Evolutionary conservation across 2,888 invertebrate genomes (phyloP).

Genomic region (Drosophila emarginata): DNA sequence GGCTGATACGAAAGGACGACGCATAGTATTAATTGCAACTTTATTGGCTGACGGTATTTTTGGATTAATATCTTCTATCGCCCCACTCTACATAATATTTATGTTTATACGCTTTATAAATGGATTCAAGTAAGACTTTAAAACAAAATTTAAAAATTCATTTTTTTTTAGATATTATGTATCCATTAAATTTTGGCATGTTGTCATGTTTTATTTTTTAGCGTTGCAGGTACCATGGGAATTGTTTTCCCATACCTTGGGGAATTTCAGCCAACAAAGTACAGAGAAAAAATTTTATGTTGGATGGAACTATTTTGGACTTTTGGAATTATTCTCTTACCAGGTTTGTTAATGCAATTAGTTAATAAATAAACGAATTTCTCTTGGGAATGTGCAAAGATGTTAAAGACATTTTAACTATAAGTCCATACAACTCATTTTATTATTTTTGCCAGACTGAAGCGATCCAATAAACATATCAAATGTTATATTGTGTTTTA

Average conservation of each 20-base stretch:
- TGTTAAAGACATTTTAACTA: neutral
- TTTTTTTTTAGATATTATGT: neutral
- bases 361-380: neutral
- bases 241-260: slow-evolving; percentile 37
- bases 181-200: no score
- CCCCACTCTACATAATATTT: slow-evolving; percentile 89
- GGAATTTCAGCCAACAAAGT: slow-evolving; percentile 34
- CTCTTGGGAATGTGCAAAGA: neutral
- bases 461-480: neutral
- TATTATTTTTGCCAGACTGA: neutral
- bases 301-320: slow-evolving; percentile 45
- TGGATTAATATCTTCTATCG: slow-evolving; percentile 88
- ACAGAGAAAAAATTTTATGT: slow-evolving; percentile 37
- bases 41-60: slow-evolving; percentile 89
- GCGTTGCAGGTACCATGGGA: slow-evolving; percentile 37
- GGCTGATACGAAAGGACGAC: slow-evolving; percentile 92
- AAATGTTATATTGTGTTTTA: neutral
- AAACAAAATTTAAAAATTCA: no score
- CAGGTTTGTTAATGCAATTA: slow-evolving; percentile 14
- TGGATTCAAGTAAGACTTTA: slow-evolving; percentile 89
- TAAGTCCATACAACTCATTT: neutral
- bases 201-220: neutral
- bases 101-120: slow-evolving; percentile 89
- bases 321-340: slow-evolving; percentile 35
- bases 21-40: slow-evolving; percentile 88